These are phyloP conservation scores for Micromussa lordhowensis DNA, from an alignment of 92 coral and sea anemone species.

Conservation along the genomic window DNA sequence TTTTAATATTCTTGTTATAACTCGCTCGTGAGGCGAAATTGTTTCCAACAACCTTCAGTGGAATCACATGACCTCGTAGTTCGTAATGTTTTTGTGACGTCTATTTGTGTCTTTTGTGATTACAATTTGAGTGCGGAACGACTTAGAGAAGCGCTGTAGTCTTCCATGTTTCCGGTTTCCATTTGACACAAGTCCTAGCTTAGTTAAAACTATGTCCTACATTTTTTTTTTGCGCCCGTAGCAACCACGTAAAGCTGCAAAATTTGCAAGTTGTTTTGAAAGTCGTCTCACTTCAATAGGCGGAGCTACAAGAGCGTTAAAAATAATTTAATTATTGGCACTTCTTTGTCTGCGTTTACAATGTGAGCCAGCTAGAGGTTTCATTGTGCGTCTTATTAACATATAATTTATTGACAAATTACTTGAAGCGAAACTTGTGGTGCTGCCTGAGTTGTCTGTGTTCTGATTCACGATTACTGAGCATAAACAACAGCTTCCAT, in stretches of 20 bases:
- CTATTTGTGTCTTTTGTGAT: not conserved
- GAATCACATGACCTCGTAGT: not conserved
- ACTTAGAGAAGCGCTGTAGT: no score
- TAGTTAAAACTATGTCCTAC: not conserved
- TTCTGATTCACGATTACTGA: not conserved
- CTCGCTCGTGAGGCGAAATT: not conserved
- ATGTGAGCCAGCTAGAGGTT: not conserved
- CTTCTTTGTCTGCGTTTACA: not conserved
- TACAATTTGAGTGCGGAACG: not conserved
- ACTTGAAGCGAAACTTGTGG: not conserved
- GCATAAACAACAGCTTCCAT: not conserved
- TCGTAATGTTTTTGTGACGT: not conserved
- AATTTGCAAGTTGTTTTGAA: not conserved
- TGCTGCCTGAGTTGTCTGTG: not conserved
- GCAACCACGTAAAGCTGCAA: not conserved
- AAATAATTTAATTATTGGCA: not conserved
- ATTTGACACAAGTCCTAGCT: not conserved
- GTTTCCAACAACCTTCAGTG: not conserved
- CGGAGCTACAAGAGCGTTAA: not conserved
- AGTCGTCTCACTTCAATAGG: not conserved
- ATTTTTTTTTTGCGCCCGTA: not conserved
- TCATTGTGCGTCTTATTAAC: no score
- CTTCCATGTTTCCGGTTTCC: not conserved
- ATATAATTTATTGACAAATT: no score
- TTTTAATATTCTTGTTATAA: not conserved